Evolutionary conservation across 2,888 invertebrate genomes (phyloP), one percentile per base, ranked within the genome.

Genomic region (Drosophila imparisetae): DNA sequence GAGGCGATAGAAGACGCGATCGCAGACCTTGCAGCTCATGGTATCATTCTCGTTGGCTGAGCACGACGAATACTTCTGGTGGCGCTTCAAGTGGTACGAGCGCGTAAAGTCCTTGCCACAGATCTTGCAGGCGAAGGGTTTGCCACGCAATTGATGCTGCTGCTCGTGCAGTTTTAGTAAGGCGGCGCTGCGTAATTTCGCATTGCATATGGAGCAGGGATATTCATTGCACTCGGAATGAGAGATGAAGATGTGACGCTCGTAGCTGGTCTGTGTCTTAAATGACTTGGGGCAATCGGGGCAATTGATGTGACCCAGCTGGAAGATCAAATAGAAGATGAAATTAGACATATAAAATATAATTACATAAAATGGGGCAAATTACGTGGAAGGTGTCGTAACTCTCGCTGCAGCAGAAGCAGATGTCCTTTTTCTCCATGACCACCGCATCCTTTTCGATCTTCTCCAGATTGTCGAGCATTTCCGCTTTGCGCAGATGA

Each of bases 101-200:
- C 97, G 94, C 2, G 96, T 96, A 92, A 97, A 97, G 72, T 95
- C 95, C 81, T 95, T 95, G 34, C 94, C 94, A 88, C 97, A 97
- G 65, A 94, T 93, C 38, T 94, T 94, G 91, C 97, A 97, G 32
- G 94, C 94, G 85, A 94, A 96, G 0, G 94, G 94, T 80, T 95
- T 95, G 40, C 93, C 93, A 66, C 94, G 93, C 54, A 95, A 96
- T 50, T 88, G 83, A 83, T 95, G 95, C 42, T 95, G 95, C 72
- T 94, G 94, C 83, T 95, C 94, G 91, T 97, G 97, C 49, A 95
- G 94, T 30, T 94, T 93, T 36, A 97, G 92, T 4, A 94, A 93
- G 21, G 94, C 94, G 72, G 94, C 94, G 69, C 95, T 94, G 1
- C 95, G 95, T 86, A 96, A 95, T n/a, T 94, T 93, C 2, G 95